phyloP scores from a whole-genome alignment of 2,888 invertebrate species.

The Hemithea aestivaria region DNA sequence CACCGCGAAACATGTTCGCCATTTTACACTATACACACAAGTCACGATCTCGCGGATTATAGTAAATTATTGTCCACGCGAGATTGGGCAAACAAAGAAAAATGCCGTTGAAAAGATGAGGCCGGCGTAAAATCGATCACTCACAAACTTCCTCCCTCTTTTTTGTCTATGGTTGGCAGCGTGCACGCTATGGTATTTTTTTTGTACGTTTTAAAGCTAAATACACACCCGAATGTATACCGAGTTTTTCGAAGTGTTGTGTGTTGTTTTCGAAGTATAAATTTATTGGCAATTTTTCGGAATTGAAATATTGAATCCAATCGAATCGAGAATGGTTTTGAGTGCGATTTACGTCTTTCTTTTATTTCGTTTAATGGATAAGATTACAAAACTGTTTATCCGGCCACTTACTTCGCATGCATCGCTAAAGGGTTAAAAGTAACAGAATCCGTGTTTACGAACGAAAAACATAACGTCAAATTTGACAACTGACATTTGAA shows the following conservation, averaged over 20 bases:
- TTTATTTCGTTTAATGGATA: neutral
- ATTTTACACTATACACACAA: slow-evolving; percentile 79
- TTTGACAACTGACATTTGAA: neutral
- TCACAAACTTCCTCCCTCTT: slow-evolving; percentile 70
- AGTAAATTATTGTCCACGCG: slow-evolving; percentile 55
- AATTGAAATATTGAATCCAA: too few species aligned
- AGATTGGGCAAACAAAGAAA: slow-evolving; percentile 76
- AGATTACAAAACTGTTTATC: too few species aligned
- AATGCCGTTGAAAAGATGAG: slow-evolving; percentile 73
- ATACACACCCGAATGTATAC: too few species aligned
- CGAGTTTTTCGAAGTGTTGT: too few species aligned
- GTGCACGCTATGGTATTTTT: slow-evolving; percentile 56
- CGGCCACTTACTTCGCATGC: too few species aligned
- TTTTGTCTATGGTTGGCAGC: slow-evolving; percentile 71
- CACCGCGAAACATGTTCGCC: slow-evolving; percentile 86
- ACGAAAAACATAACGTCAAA: too few species aligned
- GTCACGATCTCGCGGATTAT: slow-evolving; percentile 46
- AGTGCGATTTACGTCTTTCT: too few species aligned
- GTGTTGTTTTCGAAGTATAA: too few species aligned
- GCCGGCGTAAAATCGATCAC: slow-evolving; percentile 78
- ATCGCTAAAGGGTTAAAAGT: too few species aligned
- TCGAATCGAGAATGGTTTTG: too few species aligned
- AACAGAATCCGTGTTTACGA: too few species aligned
- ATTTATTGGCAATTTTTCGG: too few species aligned
- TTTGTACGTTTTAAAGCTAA: neutral